phyloP scores from a whole-genome alignment of 2,113 vertebrate species.

The Oenanthe oenanthe region DNA sequence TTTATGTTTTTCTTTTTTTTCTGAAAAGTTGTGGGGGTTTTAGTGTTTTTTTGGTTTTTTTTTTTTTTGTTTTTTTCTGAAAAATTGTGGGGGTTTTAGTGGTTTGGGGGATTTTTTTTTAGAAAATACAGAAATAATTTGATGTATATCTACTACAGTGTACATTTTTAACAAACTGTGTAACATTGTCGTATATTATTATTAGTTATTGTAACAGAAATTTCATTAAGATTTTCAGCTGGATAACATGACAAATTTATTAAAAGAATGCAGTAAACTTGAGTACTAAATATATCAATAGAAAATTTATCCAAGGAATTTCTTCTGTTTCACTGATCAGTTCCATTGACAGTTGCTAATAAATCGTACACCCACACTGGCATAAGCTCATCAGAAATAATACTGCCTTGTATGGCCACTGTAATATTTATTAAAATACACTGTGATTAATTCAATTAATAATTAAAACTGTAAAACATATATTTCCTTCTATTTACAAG shows the following conservation, averaged over 20 bases:
- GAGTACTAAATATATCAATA: not conserved
- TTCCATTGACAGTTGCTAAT: not conserved
- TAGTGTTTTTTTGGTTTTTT: not conserved
- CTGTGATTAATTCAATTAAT: not conserved
- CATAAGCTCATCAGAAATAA: not conserved
- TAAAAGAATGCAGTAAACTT: too few species aligned
- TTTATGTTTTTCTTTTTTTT: too few species aligned
- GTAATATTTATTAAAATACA: not conserved
- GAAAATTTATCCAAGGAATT: not conserved
- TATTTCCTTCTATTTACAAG: not conserved
- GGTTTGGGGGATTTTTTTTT: not conserved
- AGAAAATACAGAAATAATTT: not conserved
- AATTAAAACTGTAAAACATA: not conserved
- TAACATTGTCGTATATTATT: not conserved
- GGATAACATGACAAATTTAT: not conserved
- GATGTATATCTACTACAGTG: fast-evolving
- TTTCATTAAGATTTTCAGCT: not conserved
- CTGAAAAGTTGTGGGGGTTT: fast-evolving
- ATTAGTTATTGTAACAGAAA: not conserved
- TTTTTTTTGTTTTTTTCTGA: not conserved
- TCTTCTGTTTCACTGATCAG: not conserved
- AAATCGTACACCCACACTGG: not conserved
- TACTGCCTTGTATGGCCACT: not conserved
- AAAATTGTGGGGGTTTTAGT: not conserved
- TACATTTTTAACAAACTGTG: not conserved